These are phyloP conservation scores for Hippocampus kuda DNA, from an alignment of 2,797 vertebrate species.

Conservation along the genomic window DNA sequence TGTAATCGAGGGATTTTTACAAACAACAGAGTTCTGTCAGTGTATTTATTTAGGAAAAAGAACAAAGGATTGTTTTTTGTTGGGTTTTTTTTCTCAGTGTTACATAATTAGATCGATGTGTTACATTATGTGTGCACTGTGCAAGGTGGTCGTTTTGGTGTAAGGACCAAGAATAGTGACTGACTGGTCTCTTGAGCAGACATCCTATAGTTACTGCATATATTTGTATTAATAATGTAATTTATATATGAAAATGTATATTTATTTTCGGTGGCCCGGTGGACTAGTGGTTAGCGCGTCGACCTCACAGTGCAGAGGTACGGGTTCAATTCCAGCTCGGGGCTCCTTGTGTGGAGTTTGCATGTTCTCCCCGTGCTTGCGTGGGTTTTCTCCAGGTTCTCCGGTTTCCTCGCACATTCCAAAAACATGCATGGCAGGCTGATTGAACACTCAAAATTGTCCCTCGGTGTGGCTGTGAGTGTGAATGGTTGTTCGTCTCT, in stretches of 20 bases:
- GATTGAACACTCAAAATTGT: too few relatives aligned
- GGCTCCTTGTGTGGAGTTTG: too few relatives aligned
- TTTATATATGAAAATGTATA: background rate
- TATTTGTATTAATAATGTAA: background rate
- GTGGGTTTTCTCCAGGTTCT: too few relatives aligned
- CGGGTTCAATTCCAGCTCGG: too few relatives aligned
- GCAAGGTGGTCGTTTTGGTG: too few relatives aligned
- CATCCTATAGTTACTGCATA: background rate
- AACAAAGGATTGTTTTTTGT: background rate
- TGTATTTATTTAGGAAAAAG: background rate
- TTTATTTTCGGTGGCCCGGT: background rate
- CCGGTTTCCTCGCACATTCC: too few relatives aligned
- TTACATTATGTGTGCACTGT: background rate
- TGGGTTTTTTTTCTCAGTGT: background rate
- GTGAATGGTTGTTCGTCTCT: too few relatives aligned
- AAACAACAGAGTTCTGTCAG: background rate
- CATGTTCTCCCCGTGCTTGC: too few relatives aligned
- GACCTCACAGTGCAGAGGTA: too few relatives aligned
- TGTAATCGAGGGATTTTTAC: background rate
- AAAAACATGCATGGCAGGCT: too few relatives aligned
- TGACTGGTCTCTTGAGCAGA: background rate
- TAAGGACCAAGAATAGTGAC: background rate
- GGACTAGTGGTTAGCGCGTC: too few relatives aligned
- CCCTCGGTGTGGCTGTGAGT: too few relatives aligned
- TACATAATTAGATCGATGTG: background rate